Evolutionary conservation across 1,140 invertebrate genomes (phyloP), one percentile per base, ranked within the genome.

Genomic region (Drosophila setifemur): DNA sequence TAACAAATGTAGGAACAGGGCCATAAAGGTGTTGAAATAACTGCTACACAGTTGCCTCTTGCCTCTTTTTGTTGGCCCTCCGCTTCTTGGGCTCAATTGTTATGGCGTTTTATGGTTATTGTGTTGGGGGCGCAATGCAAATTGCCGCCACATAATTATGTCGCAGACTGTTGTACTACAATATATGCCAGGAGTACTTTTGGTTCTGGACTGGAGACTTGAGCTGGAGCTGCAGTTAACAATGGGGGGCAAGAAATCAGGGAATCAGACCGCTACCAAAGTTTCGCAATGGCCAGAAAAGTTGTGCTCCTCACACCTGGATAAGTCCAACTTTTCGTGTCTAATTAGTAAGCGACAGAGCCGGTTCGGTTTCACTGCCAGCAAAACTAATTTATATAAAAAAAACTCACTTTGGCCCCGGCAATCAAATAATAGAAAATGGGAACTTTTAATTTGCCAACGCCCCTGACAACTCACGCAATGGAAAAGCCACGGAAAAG

Each of bases 1-100:
- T 47, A 74, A 75, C 74, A 78, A 69, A 78, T 77, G 78, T 77
- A 67, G 68, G 26, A 52, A 55, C 72, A 48, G 45, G 67, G 42
- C 77, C 72, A 82, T 81, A 76, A 76, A 86, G 81, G 81, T 86
- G 81, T 86, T 86, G 81, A 86, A 86, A 86, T 81, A 86, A 86
- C 82, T 85, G 55, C 74, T 74, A 67, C 66, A 66, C 57, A 66
- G 39, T 75, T 63, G 18, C 25, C 19, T 40, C n/a, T 21, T 25
- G 26, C 23, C 5, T 12, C 29, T 11, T 54, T 75, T 70, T 55
- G 29, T 48, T 64, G 63, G 37, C 45, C 44, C 49, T 52, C 29
- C 45, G 26, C 47, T 55, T 45, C 52, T 52, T 61, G 71, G 52
- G 52, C 70, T 45, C 53, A 73, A 85, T 86, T 86, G 81, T 86